Evolutionary conservation across 2,888 invertebrate species (phyloP).

Genomic region (Hirtodrosophila cameraria): DNA sequence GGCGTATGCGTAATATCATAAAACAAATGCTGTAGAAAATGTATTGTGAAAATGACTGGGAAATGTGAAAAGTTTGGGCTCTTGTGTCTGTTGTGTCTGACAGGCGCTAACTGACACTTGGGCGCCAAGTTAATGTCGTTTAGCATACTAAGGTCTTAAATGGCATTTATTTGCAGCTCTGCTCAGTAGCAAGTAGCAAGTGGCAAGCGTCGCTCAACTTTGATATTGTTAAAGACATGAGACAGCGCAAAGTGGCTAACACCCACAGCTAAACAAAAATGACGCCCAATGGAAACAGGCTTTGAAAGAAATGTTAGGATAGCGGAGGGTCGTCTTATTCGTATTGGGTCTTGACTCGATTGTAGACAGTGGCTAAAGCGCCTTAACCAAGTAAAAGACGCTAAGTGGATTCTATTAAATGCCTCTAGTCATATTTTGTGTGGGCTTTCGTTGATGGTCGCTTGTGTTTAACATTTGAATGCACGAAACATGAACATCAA

Average conservation of each 20-base stretch:
- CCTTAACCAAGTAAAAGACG: conserved; percentile 19
- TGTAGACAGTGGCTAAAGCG: too few species aligned
- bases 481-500: conserved; percentile 42
- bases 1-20: conserved; percentile 70
- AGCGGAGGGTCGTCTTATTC: too few species aligned
- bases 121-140: conserved; percentile 70
- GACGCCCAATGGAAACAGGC: conserved; percentile 39
- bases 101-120: conserved; percentile 76
- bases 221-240: conserved; percentile 56
- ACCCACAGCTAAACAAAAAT: conserved; percentile 35
- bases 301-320: too few species aligned
- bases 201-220: conserved; percentile 53
- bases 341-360: too few species aligned
- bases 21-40: conserved; percentile 16
- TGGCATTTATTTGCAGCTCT: conserved; percentile 70
- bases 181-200: conserved; percentile 27
- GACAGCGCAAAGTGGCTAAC: conserved; percentile 25
- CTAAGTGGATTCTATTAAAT: conserved; percentile 69
- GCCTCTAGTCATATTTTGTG: conserved; percentile 26
- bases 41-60: conserved; percentile 18
- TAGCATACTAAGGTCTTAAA: conserved; percentile 77
- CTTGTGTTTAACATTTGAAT: conserved; percentile 13
- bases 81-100: conserved; percentile 34
- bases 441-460: conserved; percentile 9
- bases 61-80: conserved; percentile 37